Evolutionary conservation across 2,113 vertebrate species (phyloP).

Genomic region (Albula goreensis): DNA sequence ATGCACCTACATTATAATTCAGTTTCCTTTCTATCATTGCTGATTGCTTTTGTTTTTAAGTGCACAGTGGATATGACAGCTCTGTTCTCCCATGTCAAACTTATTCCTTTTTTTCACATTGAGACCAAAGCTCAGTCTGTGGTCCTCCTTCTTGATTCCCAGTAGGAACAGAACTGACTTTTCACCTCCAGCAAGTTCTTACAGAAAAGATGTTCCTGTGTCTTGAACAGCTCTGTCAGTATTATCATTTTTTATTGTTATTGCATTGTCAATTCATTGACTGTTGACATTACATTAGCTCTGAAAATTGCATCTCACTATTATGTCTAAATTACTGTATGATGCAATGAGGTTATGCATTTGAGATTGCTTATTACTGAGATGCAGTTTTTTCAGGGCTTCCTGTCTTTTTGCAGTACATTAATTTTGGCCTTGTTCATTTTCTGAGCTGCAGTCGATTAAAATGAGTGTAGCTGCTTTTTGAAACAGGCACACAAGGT

Average conservation of each 20-base stretch:
- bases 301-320: neutral
- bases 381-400: neutral
- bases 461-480: neutral
- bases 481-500: neutral
- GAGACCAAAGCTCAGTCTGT: neutral
- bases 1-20: neutral
- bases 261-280: neutral
- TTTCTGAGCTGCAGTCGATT: neutral
- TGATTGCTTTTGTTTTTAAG: slow-evolving; percentile 13
- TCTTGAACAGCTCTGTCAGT: neutral
- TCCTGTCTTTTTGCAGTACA: neutral
- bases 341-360: neutral
- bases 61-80: neutral
- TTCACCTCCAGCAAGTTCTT: neutral
- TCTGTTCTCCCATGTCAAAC: neutral
- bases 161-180: neutral
- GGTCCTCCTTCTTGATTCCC: slow-evolving; percentile 4
- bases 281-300: neutral
- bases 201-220: neutral
- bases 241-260: neutral
- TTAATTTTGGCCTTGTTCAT: neutral
- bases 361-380: neutral
- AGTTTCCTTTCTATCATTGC: neutral
- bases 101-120: neutral
- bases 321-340: neutral